These are phyloP conservation scores for Cephalopterus ornatus DNA, from an alignment of 2,113 vertebrate species.

Conservation along the genomic window DNA sequence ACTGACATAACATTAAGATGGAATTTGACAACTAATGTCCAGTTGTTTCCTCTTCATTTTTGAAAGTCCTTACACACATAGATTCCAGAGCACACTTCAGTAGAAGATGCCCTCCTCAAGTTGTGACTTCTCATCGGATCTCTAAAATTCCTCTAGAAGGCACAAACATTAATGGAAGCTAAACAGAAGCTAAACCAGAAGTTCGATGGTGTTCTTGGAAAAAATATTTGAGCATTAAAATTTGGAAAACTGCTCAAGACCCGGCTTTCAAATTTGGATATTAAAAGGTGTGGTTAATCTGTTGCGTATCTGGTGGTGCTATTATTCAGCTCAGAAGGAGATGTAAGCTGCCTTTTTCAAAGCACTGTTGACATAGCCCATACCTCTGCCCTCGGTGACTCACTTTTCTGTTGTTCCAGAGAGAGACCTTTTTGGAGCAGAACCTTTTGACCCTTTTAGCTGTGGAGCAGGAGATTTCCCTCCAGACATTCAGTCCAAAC, in stretches of 20 bases:
- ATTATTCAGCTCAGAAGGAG: neutral
- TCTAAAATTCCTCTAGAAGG: neutral
- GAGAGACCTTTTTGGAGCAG: constrained; percentile 94
- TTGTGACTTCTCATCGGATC: accelerated
- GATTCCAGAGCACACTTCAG: neutral
- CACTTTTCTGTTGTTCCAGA: constrained; percentile 75
- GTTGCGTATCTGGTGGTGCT: neutral
- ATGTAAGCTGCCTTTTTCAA: neutral
- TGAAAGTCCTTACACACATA: neutral
- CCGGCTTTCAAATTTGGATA: neutral
- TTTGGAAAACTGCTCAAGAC: neutral
- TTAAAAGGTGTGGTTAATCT: neutral
- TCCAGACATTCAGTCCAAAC: constrained; percentile 95
- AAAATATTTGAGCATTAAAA: neutral
- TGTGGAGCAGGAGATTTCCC: constrained; percentile 93
- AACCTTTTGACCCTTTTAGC: constrained; percentile 97
- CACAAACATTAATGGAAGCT: neutral
- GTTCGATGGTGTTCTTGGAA: neutral
- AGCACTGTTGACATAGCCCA: accelerated
- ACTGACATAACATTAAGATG: neutral
- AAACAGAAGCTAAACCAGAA: neutral
- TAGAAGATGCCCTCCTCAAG: neutral
- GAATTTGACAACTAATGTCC: neutral
- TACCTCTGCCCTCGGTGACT: neutral
- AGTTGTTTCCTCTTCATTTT: neutral